These are phyloP conservation scores for Heliconius charithonia DNA, from an alignment of 2,888 invertebrate genomes.

Conservation along the genomic window DNA sequence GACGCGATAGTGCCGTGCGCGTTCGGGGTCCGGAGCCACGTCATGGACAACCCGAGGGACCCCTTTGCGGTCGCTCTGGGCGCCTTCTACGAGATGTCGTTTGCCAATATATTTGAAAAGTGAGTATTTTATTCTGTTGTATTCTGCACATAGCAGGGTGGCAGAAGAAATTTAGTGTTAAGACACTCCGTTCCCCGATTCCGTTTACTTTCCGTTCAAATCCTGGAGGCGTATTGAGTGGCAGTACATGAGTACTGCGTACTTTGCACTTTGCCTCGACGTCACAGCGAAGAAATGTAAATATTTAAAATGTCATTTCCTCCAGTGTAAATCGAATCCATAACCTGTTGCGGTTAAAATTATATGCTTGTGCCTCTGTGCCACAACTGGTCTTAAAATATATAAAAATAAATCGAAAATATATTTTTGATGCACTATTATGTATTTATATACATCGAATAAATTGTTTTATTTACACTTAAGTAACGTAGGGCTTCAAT, in stretches of 20 bases:
- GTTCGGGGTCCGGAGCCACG: slow-evolving; percentile 74
- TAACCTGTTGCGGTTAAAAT: neutral
- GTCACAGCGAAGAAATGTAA: neutral
- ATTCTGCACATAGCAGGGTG: too few relatives aligned
- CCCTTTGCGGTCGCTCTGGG: slow-evolving; percentile 77
- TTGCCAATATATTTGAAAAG: slow-evolving; percentile 77
- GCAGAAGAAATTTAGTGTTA: neutral
- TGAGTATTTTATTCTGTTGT: slow-evolving; percentile 56
- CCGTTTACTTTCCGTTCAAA: neutral
- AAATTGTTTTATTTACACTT: too few relatives aligned
- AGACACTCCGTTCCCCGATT: neutral
- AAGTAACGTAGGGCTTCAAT: too few relatives aligned
- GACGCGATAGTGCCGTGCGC: slow-evolving; percentile 80
- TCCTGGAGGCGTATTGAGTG: neutral
- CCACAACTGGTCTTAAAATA: too few relatives aligned
- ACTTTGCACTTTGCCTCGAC: neutral
- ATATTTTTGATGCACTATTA: too few relatives aligned
- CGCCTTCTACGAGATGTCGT: slow-evolving; percentile 74
- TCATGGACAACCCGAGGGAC: slow-evolving; percentile 74
- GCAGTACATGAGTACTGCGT: too few relatives aligned
- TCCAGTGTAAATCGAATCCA: neutral
- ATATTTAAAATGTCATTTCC: neutral
- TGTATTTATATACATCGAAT: too few relatives aligned
- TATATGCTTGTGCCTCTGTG: too few relatives aligned
- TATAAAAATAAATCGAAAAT: too few relatives aligned